Evolutionary conservation across 2,888 invertebrate species (phyloP).

Genomic region (Pseudococcus jackbeardsleyi): DNA sequence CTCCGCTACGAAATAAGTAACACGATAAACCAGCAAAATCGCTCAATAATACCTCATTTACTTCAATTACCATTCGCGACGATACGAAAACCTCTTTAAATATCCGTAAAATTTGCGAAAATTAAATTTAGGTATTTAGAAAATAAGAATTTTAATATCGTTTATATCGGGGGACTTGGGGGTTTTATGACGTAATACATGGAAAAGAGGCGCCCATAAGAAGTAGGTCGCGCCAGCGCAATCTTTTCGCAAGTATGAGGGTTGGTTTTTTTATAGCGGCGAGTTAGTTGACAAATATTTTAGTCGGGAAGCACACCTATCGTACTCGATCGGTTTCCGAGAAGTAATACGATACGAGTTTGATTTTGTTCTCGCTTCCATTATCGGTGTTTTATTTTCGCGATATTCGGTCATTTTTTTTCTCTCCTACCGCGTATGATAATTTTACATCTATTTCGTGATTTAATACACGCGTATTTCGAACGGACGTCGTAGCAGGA

Average conservation of each 20-base stretch:
- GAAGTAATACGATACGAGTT: conserved; percentile 51
- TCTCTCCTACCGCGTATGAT: background rate
- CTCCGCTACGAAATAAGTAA: background rate
- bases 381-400: conserved; percentile 16
- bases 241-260: conserved; percentile 58
- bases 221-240: conserved; percentile 63
- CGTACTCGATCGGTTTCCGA: conserved; percentile 50
- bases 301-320: conserved; percentile 47
- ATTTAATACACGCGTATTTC: background rate
- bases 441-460: conserved; percentile 5
- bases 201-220: conserved; percentile 58
- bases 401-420: background rate
- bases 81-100: background rate
- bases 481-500: background rate
- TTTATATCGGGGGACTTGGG: conserved; percentile 16
- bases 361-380: background rate
- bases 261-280: conserved; percentile 52
- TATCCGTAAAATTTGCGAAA: background rate
- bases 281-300: conserved; percentile 60
- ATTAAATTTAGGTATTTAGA: conserved; percentile 17
- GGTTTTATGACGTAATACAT: conserved; percentile 59
- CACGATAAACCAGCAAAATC: background rate
- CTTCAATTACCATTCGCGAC: background rate
- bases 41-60: background rate
- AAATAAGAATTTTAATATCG: conserved; percentile 40